Conservation (phyloP, 1,140 invertebrate genomes). For the Lepidurus couesii region DNA sequence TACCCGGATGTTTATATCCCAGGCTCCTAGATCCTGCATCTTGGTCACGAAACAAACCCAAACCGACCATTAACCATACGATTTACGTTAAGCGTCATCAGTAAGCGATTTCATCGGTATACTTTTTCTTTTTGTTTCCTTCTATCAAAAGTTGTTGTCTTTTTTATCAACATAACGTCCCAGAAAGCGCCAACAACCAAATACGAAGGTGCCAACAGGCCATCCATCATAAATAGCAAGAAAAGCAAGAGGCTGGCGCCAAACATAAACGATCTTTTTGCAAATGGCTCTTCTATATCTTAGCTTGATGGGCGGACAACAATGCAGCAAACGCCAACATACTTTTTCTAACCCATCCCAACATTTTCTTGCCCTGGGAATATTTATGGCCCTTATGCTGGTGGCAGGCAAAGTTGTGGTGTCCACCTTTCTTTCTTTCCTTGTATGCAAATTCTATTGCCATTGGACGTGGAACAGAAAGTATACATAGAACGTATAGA, state of each 20-base stretch:
- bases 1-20: not conserved
- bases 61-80: not conserved
- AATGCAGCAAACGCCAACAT: not conserved
- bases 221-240: conserved; percentile 17
- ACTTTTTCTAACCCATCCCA: conserved; percentile 5
- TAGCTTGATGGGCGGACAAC: conserved; percentile 20
- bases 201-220: conserved; percentile 12
- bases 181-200: conserved; percentile 4
- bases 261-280: conserved; percentile 11
- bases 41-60: conserved; percentile 9
- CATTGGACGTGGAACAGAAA: not conserved
- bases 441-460: conserved; percentile 1
- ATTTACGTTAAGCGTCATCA: conserved; percentile 19
- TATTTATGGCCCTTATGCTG: not conserved
- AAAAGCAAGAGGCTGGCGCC: conserved; percentile 15
- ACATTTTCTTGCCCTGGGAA: not conserved
- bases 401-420: conserved; percentile 13
- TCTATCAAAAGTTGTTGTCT: not conserved
- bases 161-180: not conserved
- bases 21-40: not conserved
- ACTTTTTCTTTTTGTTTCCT: not conserved
- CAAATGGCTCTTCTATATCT: not conserved
- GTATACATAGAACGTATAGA: not conserved
- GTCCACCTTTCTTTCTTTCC: not conserved
- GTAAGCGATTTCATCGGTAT: not conserved